Evolutionary conservation across 1,140 invertebrate genomes (phyloP).

Genomic region (Daktulosphaira vitifoliae): DNA sequence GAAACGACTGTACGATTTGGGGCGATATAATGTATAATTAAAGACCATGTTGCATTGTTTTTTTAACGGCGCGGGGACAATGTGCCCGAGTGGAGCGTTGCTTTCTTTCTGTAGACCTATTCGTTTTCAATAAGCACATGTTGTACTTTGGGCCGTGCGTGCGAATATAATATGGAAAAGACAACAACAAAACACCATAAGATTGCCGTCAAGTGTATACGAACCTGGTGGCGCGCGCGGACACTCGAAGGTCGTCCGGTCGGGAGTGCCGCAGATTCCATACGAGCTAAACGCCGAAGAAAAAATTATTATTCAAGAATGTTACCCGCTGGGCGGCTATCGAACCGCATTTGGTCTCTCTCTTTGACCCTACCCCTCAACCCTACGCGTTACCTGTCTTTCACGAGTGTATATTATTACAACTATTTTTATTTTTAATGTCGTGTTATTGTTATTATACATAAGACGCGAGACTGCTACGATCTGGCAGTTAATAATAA

Average conservation of each 20-base stretch:
- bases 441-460: no score
- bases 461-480: no score
- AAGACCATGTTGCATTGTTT: no score
- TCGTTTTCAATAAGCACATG: conserved; percentile 2
- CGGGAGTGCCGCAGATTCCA: conserved; percentile 33
- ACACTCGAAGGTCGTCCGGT: conserved; percentile 32
- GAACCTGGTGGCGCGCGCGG: conserved; percentile 14
- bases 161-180: conserved; percentile 13
- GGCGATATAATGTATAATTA: no score
- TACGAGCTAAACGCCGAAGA: conserved; percentile 22
- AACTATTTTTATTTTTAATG: no score
- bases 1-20: no score
- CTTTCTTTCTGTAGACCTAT: not conserved
- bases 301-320: conserved; percentile 34
- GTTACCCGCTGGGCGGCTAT: conserved; percentile 28
- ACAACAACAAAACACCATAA: conserved; percentile 10
- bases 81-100: not conserved
- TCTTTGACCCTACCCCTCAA: not conserved
- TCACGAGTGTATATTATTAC: no score
- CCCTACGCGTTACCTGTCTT: no score
- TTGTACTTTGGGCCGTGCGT: not conserved
- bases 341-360: not conserved
- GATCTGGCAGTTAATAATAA: no score
- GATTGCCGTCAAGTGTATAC: not conserved
- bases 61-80: not conserved